phyloP scores from a whole-genome alignment of 2,113 vertebrate genomes.

The Prionailurus bengalensis region DNA sequence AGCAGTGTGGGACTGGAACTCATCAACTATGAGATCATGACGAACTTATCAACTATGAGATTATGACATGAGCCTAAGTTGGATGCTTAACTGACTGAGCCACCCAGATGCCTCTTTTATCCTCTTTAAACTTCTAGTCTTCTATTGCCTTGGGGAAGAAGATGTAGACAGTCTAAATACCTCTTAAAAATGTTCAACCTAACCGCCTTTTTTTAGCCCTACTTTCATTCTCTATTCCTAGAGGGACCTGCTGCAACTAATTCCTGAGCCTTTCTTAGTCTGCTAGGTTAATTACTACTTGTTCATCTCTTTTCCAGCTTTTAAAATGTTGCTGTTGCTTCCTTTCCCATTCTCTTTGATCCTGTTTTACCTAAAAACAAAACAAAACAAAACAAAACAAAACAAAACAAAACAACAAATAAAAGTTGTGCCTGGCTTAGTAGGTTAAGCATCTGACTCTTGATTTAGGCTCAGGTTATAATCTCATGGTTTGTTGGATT shows the following conservation, averaged over 20 bases:
- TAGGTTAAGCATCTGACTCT: too few relatives aligned
- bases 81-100: too few relatives aligned
- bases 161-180: background rate
- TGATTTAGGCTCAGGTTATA: too few relatives aligned
- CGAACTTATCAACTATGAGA: too few relatives aligned
- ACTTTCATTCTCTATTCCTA: background rate
- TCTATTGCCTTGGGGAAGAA: background rate
- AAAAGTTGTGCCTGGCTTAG: background rate
- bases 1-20: too few relatives aligned
- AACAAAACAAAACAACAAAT: background rate
- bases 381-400: background rate
- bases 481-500: too few relatives aligned
- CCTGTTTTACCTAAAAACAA: background rate
- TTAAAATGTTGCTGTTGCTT: conserved; percentile 14
- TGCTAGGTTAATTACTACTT: background rate
- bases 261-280: background rate
- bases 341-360: background rate
- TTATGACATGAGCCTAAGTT: too few relatives aligned
- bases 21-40: too few relatives aligned
- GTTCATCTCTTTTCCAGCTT: background rate
- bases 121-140: background rate
- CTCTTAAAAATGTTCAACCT: background rate
- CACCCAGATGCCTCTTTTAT: background rate
- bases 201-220: background rate
- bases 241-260: background rate